Conservation (phyloP, 2,888 invertebrate species). For the Pristionchus arcanus region DNA sequence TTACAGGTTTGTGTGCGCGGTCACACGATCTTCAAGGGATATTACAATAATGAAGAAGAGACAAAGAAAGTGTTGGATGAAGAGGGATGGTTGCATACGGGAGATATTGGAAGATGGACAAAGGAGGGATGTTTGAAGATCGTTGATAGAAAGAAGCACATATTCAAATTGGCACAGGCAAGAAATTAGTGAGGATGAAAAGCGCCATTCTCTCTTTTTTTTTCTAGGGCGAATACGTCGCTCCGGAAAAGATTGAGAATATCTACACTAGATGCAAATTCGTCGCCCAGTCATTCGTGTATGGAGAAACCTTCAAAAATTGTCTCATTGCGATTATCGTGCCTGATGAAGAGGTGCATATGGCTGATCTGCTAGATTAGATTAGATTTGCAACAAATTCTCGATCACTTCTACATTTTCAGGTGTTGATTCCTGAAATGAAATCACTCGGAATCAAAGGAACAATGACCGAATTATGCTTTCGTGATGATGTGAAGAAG, state of each 20-base stretch:
- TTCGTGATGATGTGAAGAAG: constrained; percentile 86
- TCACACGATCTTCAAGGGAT: constrained; percentile 74
- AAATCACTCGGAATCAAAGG: constrained; percentile 58
- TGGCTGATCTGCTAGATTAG: no score
- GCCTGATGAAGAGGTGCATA: constrained; percentile 85
- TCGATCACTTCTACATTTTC: not conserved
- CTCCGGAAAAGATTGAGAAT: constrained; percentile 98
- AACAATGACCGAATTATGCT: constrained; percentile 71
- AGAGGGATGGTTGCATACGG: constrained; percentile 95
- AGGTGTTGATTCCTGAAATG: constrained; percentile 68
- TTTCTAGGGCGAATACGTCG: constrained; percentile 94
- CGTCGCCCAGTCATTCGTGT: constrained; percentile 95
- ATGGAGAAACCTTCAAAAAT: constrained; percentile 95
- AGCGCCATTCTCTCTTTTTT: not conserved
- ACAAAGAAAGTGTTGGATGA: constrained; percentile 92
- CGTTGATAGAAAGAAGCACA: constrained; percentile 97
- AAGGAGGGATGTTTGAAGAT: constrained; percentile 93
- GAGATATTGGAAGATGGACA: constrained; percentile 96
- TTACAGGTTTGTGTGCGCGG: constrained; percentile 69
- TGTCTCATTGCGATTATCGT: constrained; percentile 95
- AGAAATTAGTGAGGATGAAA: not conserved
- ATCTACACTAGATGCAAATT: constrained; percentile 94
- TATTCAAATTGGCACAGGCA: constrained; percentile 93
- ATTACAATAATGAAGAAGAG: constrained; percentile 92
- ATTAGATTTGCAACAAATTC: not conserved